Base-by-base conservation (phyloP, 2,888 invertebrate species). In the Tubulanus polymorphus region DNA sequence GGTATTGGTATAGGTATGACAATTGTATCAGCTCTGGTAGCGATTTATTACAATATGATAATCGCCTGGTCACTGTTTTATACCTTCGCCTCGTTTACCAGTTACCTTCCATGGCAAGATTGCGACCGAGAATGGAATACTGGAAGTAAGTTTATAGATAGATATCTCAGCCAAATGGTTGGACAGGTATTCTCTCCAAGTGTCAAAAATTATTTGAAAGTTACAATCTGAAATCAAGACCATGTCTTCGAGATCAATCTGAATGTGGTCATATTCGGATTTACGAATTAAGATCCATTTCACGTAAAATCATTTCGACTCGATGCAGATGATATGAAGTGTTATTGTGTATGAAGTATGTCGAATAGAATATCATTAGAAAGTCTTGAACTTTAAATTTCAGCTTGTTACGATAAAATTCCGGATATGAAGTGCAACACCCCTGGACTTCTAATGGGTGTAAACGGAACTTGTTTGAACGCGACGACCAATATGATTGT, bases 81-180 rank as follows among this genome's bases (percentile, higher is more conserved):
- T 55, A 59, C 68, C 51, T 62, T 70, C 28, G 63, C 63, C 28
- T 69, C 68, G 3, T 69, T 70, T 51, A 61, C 61, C 12, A 51
- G 57, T 56, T 60, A 60, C 8, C 53, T 69, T 8, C 65, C 67
- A 1, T 70, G 68, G 68, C 35, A 59, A 2, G 37, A 28, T 28
- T 70, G 70, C 55, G 45, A 65, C 23, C 60, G 65, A 32, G 51
- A 56, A 10, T 73, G 73, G 73, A 72, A 73, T 46, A 63, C 70
- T 10, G 35, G 53, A 3, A 53, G 35, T 53, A 29, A 8, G 27
- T 18, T 3, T 2, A 18, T 18, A n/a, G n/a, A n/a, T n/a, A n/a
- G n/a, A n/a, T n/a, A n/a, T n/a, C n/a, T n/a, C n/a, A n/a, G n/a
- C n/a, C n/a, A n/a, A n/a, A n/a, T n/a, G n/a, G n/a, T n/a, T n/a